Evolutionary conservation across 2,797 vertebrate species (phyloP).

Genomic region (Eulemur mongoz): DNA sequence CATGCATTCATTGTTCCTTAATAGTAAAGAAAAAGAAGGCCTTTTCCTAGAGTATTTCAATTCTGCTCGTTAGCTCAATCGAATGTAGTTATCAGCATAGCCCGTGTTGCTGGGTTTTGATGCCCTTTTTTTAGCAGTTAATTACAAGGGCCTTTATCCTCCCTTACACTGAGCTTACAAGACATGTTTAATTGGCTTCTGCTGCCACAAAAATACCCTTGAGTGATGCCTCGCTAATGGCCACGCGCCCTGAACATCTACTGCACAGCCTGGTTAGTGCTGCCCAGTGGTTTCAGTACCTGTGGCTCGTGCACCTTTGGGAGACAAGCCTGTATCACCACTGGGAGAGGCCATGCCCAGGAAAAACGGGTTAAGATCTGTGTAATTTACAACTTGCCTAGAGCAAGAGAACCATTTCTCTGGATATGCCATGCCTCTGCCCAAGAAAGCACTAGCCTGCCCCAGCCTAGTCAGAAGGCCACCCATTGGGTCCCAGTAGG

Average conservation of each 20-base stretch:
- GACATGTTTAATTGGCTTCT: constrained; percentile 66
- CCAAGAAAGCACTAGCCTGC: neutral
- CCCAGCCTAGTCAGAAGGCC: neutral
- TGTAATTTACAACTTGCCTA: neutral
- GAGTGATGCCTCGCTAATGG: constrained; percentile 54
- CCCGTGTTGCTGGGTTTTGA: constrained; percentile 45
- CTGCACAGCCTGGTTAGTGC: neutral
- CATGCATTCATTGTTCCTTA: neutral
- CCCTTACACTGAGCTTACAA: constrained; percentile 46
- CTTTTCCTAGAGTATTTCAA: neutral
- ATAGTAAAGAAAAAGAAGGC: neutral
- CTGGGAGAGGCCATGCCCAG: neutral
- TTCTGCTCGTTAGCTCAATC: neutral
- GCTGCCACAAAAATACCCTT: constrained; percentile 55
- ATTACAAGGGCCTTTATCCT: constrained; percentile 61
- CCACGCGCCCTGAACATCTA: neutral
- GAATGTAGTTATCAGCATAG: constrained; percentile 41
- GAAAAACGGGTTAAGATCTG: neutral
- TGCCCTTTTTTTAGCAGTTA: constrained; percentile 44
- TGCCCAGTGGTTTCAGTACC: neutral
- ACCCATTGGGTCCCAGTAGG: neutral
- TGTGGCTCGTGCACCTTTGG: neutral
- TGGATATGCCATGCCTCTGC: neutral
- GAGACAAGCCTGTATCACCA: neutral
- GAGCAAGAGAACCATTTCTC: neutral